A percentile compares a stretch with the other conserved stretches of the same genome.
phyloP scores from a whole-genome alignment of 2,888 invertebrate genomes.

The Stenchaetothrips biformis region DNA sequence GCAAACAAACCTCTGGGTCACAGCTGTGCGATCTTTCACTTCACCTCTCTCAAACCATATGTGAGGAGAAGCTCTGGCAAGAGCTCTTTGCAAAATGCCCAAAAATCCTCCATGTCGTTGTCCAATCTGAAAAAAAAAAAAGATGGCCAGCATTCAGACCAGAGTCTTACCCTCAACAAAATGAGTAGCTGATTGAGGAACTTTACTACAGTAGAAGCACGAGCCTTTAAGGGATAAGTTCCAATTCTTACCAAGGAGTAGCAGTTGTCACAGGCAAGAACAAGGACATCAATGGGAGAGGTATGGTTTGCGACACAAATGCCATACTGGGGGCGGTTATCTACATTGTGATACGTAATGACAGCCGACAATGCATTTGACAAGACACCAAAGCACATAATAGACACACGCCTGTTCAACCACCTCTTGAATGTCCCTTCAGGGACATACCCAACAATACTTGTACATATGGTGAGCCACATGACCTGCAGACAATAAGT shows the following conservation, averaged over 20 bases:
- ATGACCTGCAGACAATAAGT: conserved; percentile 58
- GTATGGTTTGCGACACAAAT: conserved; percentile 99
- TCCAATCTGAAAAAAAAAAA: conserved; percentile 77
- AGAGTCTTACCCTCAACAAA: conserved; percentile 11
- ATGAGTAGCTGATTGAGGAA: neutral
- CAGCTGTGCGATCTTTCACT: conserved; percentile 85
- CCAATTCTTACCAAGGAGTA: conserved; percentile 84
- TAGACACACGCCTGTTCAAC: conserved; percentile 72
- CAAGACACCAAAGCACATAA: conserved; percentile 89
- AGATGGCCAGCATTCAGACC: conserved; percentile 26
- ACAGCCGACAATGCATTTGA: conserved; percentile 88
- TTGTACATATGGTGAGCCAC: conserved; percentile 82
- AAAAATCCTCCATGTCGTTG: conserved; percentile 93
- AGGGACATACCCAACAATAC: conserved; percentile 77
- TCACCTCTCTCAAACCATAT: conserved; percentile 99
- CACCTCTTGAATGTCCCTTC: conserved; percentile 71
- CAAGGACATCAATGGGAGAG: conserved; percentile 94
- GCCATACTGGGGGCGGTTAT: conserved; percentile 73
- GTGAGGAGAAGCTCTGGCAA: conserved; percentile 91
- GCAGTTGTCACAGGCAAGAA: conserved; percentile 94
- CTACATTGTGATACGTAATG: conserved; percentile 77
- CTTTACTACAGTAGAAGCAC: neutral
- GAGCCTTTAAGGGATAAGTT: no score
- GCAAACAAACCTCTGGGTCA: conserved; percentile 66
- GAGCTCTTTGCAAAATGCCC: conserved; percentile 85